phyloP scores from a whole-genome alignment of 1,140 invertebrate genomes.

The Nephila pilipes region DNA sequence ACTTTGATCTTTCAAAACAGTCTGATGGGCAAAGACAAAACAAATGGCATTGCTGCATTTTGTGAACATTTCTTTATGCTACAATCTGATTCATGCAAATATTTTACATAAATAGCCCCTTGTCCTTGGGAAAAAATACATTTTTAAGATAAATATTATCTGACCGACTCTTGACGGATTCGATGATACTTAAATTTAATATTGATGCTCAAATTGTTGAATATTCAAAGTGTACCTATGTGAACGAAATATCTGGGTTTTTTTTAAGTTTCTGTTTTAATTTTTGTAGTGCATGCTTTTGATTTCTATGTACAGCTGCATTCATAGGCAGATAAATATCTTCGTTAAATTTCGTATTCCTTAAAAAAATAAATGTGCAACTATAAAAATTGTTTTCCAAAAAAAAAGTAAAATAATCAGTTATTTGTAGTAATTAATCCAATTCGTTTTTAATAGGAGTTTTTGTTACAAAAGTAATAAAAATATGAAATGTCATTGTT shows the following conservation, averaged over 20 bases:
- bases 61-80: conserved; percentile 74
- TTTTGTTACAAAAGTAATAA: no score
- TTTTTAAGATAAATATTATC: conserved; percentile 17
- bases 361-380: no score
- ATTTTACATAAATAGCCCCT: conserved; percentile 69
- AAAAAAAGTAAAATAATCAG: no score
- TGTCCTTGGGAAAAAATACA: conserved; percentile 24
- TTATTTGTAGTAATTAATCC: no score
- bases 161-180: conserved; percentile 17
- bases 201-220: background rate
- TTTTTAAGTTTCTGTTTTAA: background rate
- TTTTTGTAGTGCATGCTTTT: background rate
- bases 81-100: conserved; percentile 58
- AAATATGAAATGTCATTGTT: no score
- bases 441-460: no score
- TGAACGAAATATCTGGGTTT: background rate
- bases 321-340: no score
- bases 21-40: conserved; percentile 61
- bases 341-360: no score
- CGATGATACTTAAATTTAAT: background rate
- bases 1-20: conserved; percentile 29
- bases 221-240: background rate
- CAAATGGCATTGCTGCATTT: conserved; percentile 70
- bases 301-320: no score
- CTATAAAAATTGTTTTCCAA: no score